Evolutionary conservation across 37 sponge, comb jelly and placozoan species (phyloP), one percentile per base, ranked within the genome.

Genomic region (Ephydatia muelleri): DNA sequence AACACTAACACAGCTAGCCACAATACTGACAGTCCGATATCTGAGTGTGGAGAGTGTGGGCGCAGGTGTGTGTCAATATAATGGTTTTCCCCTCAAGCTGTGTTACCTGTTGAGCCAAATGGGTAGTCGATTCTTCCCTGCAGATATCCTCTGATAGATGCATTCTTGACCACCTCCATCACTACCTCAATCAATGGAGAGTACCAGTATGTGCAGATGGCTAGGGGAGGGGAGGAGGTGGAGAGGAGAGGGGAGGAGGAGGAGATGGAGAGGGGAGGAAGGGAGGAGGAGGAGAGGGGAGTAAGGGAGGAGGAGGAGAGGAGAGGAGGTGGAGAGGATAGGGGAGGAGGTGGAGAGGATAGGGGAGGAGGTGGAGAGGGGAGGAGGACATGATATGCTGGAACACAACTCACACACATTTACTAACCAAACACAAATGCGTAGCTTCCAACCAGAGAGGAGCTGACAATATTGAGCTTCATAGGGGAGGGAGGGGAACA

Each of bases 371-470:
- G 25, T 6, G 11, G 49, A 40, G 79, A 78, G 49, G 39, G 36
- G 8, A 33, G n/a, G 36, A 31, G 33, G 76, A 5, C 2, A 6
- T 3, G 76, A 75, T 48, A 77, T 33, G n/a, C n/a, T n/a, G n/a
- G n/a, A 16, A 3, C 36, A 28, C 36, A 3, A 28, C 12, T 40
- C 2, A 77, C 11, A 38, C 28, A 19, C 3, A 27, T n/a, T 32
- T 68, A 75, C 76, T 67, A 39, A 84, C 84, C 65, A 23, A 64
- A 76, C 5, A 84, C 35, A 16, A 84, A 37, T 66, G 84, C 76
- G 21, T 76, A 84, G 43, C 84, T 84, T 21, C 84, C 84, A 64
- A 84, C 68, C 8, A 84, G 28, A 0, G 84, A 84, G 4, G 84
- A 84, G n/a, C 39, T 32, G 38, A 32, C 22, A 49, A 84, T 84